Percentiles rank a stretch among this genome's conserved stretches.
These are phyloP conservation scores for Scophthalmus maximus DNA, from an alignment of 2,113 vertebrate species.

Conservation along the genomic window DNA sequence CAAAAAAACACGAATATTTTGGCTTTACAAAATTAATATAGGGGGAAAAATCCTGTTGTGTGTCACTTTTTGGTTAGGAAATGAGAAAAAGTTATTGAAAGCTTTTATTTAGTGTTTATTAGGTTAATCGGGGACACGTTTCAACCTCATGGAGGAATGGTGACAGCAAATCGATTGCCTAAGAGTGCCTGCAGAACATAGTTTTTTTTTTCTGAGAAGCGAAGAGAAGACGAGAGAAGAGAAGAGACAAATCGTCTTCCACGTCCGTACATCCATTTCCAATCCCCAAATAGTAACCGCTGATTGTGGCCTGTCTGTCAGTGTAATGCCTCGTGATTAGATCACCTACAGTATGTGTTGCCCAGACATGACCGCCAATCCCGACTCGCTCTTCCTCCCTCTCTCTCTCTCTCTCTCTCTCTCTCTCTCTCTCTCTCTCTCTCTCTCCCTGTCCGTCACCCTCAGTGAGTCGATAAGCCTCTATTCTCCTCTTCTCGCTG, in stretches of 20 bases:
- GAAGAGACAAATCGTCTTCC: neutral
- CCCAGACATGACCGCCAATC: conserved; percentile 56
- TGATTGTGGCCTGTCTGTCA: conserved; percentile 61
- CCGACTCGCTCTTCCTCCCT: conserved; percentile 15
- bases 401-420: conserved; percentile 46
- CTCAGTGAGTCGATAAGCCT: conserved; percentile 73
- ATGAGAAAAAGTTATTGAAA: too few relatives aligned
- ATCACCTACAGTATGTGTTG: conserved; percentile 67
- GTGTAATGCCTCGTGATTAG: conserved; percentile 71
- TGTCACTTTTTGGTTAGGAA: too few relatives aligned
- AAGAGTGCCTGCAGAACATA: neutral
- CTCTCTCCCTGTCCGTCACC: conserved; percentile 49
- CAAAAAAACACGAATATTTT: too few relatives aligned
- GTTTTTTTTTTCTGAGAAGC: neutral
- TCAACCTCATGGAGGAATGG: too few relatives aligned
- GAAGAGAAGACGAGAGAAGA: neutral
- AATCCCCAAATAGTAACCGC: conserved; percentile 32
- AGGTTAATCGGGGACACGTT: too few relatives aligned
- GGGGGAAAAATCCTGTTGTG: too few relatives aligned
- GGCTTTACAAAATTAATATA: too few relatives aligned
- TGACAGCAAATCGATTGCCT: neutral
- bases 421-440: conserved; percentile 25
- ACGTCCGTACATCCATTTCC: conserved; percentile 30
- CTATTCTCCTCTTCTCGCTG: conserved; percentile 74
- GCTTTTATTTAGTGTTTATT: too few relatives aligned